phyloP scores from a whole-genome alignment of 2,888 invertebrate genomes.

The Agrenia bidenticulata region DNA sequence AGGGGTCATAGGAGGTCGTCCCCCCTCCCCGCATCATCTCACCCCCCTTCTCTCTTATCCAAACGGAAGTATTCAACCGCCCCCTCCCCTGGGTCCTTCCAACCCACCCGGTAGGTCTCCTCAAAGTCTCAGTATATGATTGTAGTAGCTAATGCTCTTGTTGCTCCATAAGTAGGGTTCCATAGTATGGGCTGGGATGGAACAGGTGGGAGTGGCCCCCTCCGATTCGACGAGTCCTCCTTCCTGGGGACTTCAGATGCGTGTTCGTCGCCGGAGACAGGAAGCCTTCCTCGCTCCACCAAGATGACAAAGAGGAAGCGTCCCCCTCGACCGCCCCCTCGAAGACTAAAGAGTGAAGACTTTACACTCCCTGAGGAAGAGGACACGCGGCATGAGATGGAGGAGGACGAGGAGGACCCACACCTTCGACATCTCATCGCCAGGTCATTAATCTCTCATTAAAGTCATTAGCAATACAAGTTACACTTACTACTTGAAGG shows the following conservation, averaged over 20 bases:
- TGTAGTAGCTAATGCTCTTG: neutral
- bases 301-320: slow-evolving; percentile 53
- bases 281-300: slow-evolving; percentile 49
- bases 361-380: slow-evolving; percentile 50
- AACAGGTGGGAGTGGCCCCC: slow-evolving; percentile 51
- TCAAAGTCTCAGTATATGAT: neutral
- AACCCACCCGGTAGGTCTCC: slow-evolving; percentile 46
- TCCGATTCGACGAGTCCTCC: slow-evolving; percentile 51
- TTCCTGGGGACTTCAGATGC: slow-evolving; percentile 52
- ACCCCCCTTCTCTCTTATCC: slow-evolving; percentile 37
- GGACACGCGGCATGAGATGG: slow-evolving; percentile 26
- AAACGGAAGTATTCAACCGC: slow-evolving; percentile 44
- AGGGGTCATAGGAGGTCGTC: slow-evolving; percentile 44
- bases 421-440: slow-evolving; percentile 52
- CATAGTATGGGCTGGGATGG: slow-evolving; percentile 45
- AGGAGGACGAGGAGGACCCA: slow-evolving; percentile 47
- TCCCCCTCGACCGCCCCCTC: slow-evolving; percentile 51
- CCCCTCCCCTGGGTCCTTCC: slow-evolving; percentile 31
- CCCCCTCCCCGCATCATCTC: slow-evolving; percentile 50
- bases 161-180: slow-evolving; percentile 36
- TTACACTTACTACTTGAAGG: too few species aligned
- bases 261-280: slow-evolving; percentile 52
- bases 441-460: slow-evolving; percentile 33
- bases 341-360: slow-evolving; percentile 52
- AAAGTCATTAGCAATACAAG: neutral